A percentile compares a stretch with the other conserved stretches of the same genome.
phyloP scores from a whole-genome alignment of 1,140 invertebrate genomes.

The Forficula auricularia region DNA sequence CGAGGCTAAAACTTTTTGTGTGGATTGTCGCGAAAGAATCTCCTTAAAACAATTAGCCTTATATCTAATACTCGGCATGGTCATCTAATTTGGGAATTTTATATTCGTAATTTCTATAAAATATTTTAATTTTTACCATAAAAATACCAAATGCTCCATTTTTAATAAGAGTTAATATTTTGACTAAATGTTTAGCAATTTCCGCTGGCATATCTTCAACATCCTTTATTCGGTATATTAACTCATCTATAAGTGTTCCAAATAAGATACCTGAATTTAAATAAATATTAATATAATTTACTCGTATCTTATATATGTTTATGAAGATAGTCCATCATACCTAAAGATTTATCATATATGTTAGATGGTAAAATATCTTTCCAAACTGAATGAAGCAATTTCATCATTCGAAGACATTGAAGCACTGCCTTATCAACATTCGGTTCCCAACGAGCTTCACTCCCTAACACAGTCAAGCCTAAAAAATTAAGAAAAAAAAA shows the following conservation, averaged over 20 bases:
- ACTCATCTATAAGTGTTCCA: conserved; percentile 40
- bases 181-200: conserved; percentile 36
- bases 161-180: conserved; percentile 33
- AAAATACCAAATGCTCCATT: conserved; percentile 35
- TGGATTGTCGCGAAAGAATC: too few species aligned
- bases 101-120: too few species aligned
- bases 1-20: too few species aligned
- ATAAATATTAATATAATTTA: conserved; percentile 1
- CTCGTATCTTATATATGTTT: too few species aligned
- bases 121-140: conserved; percentile 26
- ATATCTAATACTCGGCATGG: too few species aligned
- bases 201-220: conserved; percentile 48
- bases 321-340: too few species aligned
- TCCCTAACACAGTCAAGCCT: too few species aligned
- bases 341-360: conserved; percentile 44
- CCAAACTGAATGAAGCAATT: conserved; percentile 74
- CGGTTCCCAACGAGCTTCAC: conserved; percentile 29
- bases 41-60: too few species aligned
- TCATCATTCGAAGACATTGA: conserved; percentile 65
- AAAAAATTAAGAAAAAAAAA: conserved; percentile 22
- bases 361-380: conserved; percentile 48
- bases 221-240: conserved; percentile 33
- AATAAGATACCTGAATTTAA: conserved; percentile 32
- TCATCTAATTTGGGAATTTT: too few species aligned
- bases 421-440: conserved; percentile 52